Evolutionary conservation across 2,888 invertebrate genomes (phyloP), one percentile per base, ranked within the genome.

Genomic region (Cloeon dipterum): DNA sequence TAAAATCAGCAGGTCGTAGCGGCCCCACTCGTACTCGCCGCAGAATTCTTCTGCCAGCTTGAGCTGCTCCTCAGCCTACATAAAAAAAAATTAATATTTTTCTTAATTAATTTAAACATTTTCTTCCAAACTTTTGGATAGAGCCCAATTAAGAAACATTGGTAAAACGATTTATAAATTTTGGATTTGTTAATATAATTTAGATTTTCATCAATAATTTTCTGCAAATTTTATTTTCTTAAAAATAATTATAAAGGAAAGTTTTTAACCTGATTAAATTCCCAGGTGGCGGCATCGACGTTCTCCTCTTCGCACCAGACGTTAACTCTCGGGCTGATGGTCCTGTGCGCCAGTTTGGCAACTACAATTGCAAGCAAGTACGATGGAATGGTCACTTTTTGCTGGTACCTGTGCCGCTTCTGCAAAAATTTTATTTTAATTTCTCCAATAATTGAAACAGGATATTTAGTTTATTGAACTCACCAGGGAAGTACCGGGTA

Each of bases 291-390:
- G 35, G 66, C 66, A 14, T 88, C 82, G 0, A 93, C 68, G 41
- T 78, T 65, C 42, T 75, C 78, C 46, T 74, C 71, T 54, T 94
- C 93, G 1, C 83, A 72, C 93, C 93, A 94, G 2, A 94, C 85
- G 47, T 66, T 66, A 0, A 78, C 75, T 44, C 85, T 69, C 1
- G 79, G 76, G 3, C 89, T 86, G 33, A 91, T 61, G 36, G 65
- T 56, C 44, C 74, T 68, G 0, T 67, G 70, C 45, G 78, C 81
- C 41, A 94, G 52, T 32, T 69, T 72, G 1, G 89, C 94, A 17
- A 78, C 78, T 1, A 82, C 93, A 39, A 94, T 68, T 0, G 93
- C 91, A 34, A 93, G 65, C 37, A 94, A 61, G 51, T 94, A 94
- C 0, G 83, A 71, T 0, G 89, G 89, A 46, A 93, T 73, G 1